Base-by-base conservation (phyloP, 2,888 invertebrate genomes). In the Lithophane socia region DNA sequence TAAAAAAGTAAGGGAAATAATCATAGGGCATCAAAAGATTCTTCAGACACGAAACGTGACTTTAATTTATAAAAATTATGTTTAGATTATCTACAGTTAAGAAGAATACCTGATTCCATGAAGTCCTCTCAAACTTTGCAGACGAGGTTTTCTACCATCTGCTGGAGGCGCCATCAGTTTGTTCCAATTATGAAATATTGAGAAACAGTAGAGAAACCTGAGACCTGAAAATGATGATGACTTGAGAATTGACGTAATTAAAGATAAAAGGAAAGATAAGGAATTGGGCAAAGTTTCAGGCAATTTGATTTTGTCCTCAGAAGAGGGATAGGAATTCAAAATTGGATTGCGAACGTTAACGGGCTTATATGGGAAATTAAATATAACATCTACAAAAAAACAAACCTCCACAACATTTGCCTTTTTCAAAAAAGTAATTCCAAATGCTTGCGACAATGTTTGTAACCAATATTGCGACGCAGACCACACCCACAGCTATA, bases 111-210 rank as follows among this genome's bases (percentile, higher is more conserved):
- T 90, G 10, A 90, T 24, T 2, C 91, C 90, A 66, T 92, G 74
- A 12, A 92, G 54, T 49, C 85, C 79, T 73, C 78, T 86, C 21
- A 93, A 78, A 73, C 66, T n/a, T 21, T 79, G 76, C 10, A 81
- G n/a, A n/a, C 84, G 85, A 54, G 79, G 73, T n/a, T 85, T 84
- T 8, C 49, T 84, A 9, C 44, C 86, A 73, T 18, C 66, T 7
- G 61, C 16, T 9, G 69, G 12, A 10, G 86, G 73, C 3, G 76
- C 75, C n/a, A 81, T n/a, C 18, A 90, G 76, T 42, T 77, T 82
- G 4, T 71, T 79, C 93, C 92, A 93, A 77, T 91, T 92, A 9
- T 86, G 86, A 56, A 71, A 79, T 24, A 93, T 54, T 21, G 93
- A 93, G 78, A 93, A 93, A 72, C 91, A 90, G 9, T 88, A 60